A percentile compares a stretch with the other conserved stretches of the same genome.
phyloP scores from a whole-genome alignment of 2,888 invertebrate species.

The Hedya salicella region DNA sequence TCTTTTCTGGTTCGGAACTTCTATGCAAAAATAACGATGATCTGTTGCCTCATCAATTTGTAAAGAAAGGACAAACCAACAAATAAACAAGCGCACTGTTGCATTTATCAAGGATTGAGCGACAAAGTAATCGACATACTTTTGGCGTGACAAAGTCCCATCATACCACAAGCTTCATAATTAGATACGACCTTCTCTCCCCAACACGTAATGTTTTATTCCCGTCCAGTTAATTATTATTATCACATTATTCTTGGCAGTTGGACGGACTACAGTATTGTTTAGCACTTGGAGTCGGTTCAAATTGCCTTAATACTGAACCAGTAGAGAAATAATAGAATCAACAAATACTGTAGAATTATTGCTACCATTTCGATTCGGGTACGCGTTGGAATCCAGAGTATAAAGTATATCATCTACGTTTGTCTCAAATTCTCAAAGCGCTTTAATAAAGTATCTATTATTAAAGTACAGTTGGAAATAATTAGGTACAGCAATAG shows the following conservation, averaged over 20 bases:
- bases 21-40: too few species aligned
- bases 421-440: too few species aligned
- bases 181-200: conserved; percentile 8
- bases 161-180: conserved; percentile 9
- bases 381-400: not conserved
- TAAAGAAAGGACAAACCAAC: too few species aligned
- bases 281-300: conserved; percentile 40
- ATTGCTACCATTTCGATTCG: not conserved
- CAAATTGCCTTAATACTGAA: conserved; percentile 34
- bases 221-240: conserved; percentile 36
- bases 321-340: conserved; percentile 18
- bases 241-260: conserved; percentile 43
- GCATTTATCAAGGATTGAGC: too few species aligned
- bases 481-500: too few species aligned
- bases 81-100: too few species aligned
- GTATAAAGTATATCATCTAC: too few species aligned
- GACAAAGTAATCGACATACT: not conserved
- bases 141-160: conserved; percentile 1
- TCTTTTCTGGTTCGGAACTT: too few species aligned
- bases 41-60: too few species aligned
- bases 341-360: conserved; percentile 11
- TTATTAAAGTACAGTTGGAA: too few species aligned
- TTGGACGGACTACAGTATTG: conserved; percentile 35
- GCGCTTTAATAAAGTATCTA: too few species aligned
- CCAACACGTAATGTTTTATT: conserved; percentile 18